A percentile compares a stretch with the other conserved stretches of the same genome.
phyloP scores from a whole-genome alignment of 2,888 invertebrate genomes.

The Ptychoptera contaminata region DNA sequence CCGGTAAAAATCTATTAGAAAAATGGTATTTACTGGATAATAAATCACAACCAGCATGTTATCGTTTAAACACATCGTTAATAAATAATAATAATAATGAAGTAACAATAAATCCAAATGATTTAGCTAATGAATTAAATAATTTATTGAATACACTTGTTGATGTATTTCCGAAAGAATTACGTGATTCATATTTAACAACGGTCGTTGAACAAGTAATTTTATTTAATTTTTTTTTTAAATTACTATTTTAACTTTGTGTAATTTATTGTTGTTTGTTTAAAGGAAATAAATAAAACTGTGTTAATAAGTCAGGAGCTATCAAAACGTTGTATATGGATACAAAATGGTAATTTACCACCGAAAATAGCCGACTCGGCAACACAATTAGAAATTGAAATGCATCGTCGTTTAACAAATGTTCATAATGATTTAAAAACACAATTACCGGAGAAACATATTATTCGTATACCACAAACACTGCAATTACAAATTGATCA shows the following conservation, averaged over 20 bases:
- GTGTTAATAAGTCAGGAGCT: conserved; percentile 65
- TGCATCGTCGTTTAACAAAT: conserved; percentile 49
- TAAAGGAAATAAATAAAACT: conserved; percentile 52
- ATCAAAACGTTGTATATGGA: conserved; percentile 65
- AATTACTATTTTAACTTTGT: too few species aligned
- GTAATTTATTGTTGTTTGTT: too few species aligned
- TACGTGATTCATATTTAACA: conserved; percentile 64
- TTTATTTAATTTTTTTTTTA: too few species aligned
- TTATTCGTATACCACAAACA: conserved; percentile 39
- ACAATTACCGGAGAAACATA: conserved; percentile 58
- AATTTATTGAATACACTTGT: conserved; percentile 51
- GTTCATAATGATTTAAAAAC: conserved; percentile 58
- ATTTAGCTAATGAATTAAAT: conserved; percentile 41
- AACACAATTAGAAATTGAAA: conserved; percentile 43
- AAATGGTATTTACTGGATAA: conserved; percentile 55
- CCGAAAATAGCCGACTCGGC: conserved; percentile 35
- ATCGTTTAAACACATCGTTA: conserved; percentile 42
- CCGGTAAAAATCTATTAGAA: conserved; percentile 41
- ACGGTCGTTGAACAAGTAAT: conserved; percentile 63
- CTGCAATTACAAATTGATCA: conserved; percentile 27
- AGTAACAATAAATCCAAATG: conserved; percentile 11
- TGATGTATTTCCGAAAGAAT: conserved; percentile 54
- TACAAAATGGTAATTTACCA: conserved; percentile 46
- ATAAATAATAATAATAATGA: not conserved
- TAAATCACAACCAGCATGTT: conserved; percentile 59